Conservation (phyloP, 2,888 invertebrate species). For the Salticus scenicus region DNA sequence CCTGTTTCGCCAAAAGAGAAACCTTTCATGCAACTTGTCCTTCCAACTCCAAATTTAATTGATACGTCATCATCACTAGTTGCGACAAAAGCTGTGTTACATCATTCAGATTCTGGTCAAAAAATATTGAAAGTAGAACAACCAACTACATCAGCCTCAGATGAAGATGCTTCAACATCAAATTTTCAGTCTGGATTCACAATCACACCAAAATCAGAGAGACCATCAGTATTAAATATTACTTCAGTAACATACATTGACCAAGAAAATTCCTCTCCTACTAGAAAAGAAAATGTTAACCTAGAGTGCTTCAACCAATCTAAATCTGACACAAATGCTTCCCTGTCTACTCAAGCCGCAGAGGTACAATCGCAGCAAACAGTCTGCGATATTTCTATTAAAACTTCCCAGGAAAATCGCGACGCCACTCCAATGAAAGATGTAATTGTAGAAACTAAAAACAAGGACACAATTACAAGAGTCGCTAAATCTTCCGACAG, state of each 20-base stretch:
- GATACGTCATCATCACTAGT: constrained; percentile 75
- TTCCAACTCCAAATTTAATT: constrained; percentile 77
- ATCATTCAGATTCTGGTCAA: background rate
- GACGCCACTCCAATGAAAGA: constrained; percentile 27
- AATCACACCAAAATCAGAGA: constrained; percentile 79
- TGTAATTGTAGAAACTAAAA: constrained; percentile 48
- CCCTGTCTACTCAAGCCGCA: background rate
- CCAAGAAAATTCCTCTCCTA: constrained; percentile 4
- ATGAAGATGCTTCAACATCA: background rate
- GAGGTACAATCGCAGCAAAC: background rate
- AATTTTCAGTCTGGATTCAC: background rate
- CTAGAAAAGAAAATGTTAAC: constrained; percentile 13
- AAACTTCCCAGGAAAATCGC: background rate
- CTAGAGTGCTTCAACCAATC: background rate
- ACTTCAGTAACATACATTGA: constrained; percentile 16
- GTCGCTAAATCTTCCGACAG: constrained; percentile 71
- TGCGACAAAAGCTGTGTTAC: constrained; percentile 13
- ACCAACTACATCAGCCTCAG: background rate
- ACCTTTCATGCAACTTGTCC: constrained; percentile 52
- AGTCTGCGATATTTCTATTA: background rate
- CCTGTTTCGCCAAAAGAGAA: constrained; percentile 34
- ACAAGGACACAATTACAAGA: constrained; percentile 75
- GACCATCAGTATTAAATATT: constrained; percentile 73
- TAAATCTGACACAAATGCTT: constrained; percentile 1
- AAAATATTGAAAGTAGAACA: background rate